A percentile compares a stretch with the other conserved stretches of the same genome.
These are phyloP conservation scores for Alauda arvensis DNA, from an alignment of 2,797 vertebrate genomes.

Conservation along the genomic window DNA sequence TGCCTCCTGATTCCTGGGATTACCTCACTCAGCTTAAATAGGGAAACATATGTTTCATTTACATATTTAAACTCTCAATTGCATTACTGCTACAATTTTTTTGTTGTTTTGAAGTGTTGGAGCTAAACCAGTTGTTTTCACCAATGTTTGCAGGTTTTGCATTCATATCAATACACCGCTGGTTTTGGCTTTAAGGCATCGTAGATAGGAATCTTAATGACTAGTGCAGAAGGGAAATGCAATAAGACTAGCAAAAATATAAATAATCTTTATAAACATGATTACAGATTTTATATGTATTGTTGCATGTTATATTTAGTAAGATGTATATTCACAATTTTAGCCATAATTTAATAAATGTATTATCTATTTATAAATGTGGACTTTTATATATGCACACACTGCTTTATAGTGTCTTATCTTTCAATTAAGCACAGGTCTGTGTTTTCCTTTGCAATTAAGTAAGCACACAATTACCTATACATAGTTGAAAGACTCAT, in stretches of 20 bases:
- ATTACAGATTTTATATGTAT: background rate
- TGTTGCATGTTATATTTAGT: background rate
- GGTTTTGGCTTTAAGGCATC: background rate
- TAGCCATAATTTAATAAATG: background rate
- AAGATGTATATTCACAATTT: background rate
- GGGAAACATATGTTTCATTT: too few relatives aligned
- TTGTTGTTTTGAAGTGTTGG: background rate
- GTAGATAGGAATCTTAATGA: background rate
- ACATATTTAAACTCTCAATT: background rate
- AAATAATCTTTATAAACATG: background rate
- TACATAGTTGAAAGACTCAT: background rate
- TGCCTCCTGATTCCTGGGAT: background rate
- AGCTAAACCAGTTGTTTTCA: background rate
- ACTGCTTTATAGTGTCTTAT: background rate
- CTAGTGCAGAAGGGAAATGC: background rate
- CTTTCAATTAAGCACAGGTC: background rate
- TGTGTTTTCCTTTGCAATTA: background rate
- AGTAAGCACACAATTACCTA: background rate
- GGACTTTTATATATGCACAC: background rate
- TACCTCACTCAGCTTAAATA: background rate
- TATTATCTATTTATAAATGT: background rate
- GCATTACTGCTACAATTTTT: background rate
- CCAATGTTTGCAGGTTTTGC: background rate
- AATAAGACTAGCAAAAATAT: background rate
- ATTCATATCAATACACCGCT: background rate